Percentiles rank a stretch among this genome's conserved stretches.
Evolutionary conservation across 2,888 invertebrate species (phyloP).

Genomic region (Monopis laevigella): DNA sequence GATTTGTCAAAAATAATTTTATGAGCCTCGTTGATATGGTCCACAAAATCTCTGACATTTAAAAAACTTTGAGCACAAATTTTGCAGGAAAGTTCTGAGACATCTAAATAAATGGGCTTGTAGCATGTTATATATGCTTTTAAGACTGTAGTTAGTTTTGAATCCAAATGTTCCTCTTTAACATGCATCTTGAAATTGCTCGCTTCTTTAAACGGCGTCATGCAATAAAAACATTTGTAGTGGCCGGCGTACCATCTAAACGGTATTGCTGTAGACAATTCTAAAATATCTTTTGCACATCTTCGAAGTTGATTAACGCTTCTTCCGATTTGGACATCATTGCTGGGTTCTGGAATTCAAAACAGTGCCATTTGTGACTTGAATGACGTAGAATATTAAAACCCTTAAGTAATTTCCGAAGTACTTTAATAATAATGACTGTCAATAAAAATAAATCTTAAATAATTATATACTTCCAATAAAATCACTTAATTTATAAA

Average conservation of each 20-base stretch:
- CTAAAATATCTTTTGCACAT: conserved; percentile 21
- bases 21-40: conserved; percentile 26
- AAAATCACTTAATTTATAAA: no score
- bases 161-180: conserved; percentile 25
- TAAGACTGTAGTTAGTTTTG: conserved; percentile 24
- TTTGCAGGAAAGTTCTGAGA: conserved; percentile 31
- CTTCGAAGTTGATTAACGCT: background rate
- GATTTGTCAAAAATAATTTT: conserved; percentile 21
- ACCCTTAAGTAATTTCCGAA: no score
- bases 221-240: conserved; percentile 36
- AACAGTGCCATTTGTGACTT: conserved; percentile 8
- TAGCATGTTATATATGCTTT: conserved; percentile 17
- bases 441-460: no score
- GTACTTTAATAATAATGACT: no score
- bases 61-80: conserved; percentile 25
- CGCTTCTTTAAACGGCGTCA: conserved; percentile 27
- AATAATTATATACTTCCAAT: no score
- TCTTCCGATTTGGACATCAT: background rate
- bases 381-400: no score
- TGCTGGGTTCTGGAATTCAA: conserved; percentile 3
- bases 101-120: conserved; percentile 30
- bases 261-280: conserved; percentile 31
- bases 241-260: conserved; percentile 32
- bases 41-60: conserved; percentile 27
- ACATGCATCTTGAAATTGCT: conserved; percentile 26